A percentile compares a stretch with the other conserved stretches of the same genome.
phyloP scores from a whole-genome alignment of 1,140 invertebrate species.

The Melanaphis sacchari region DNA sequence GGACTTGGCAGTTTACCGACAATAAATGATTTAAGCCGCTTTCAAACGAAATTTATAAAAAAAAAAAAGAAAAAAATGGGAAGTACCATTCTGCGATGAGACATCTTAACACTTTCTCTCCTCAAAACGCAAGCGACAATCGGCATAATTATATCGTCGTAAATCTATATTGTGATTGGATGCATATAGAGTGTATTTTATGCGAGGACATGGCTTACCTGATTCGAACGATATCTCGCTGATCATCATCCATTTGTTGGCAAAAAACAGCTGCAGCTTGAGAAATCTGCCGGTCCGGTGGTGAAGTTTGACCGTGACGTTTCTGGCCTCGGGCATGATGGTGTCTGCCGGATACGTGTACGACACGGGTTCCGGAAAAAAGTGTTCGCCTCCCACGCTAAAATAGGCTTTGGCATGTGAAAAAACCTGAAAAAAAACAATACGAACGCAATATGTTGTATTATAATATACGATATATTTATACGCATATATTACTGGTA shows the following conservation, averaged over 20 bases:
- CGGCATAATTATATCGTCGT: not conserved
- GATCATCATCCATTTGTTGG: constrained; percentile 84
- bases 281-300: constrained; percentile 78
- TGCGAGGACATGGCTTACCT: constrained; percentile 66
- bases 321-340: constrained; percentile 80
- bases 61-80: not conserved
- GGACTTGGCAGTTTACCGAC: no score
- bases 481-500: not conserved
- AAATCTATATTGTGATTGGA: not conserved
- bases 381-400: constrained; percentile 74
- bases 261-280: constrained; percentile 84
- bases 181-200: not conserved
- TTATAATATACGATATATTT: no score
- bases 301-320: constrained; percentile 83
- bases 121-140: not conserved
- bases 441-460: not conserved
- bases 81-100: not conserved
- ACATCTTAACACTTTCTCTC: not conserved
- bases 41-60: not conserved
- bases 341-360: constrained; percentile 82
- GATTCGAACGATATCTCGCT: constrained; percentile 85
- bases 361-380: constrained; percentile 71
- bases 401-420: constrained; percentile 75
- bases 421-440: constrained; percentile 69
- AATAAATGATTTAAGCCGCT: no score